Percentiles rank a stretch among this genome's conserved stretches.
Conservation (phyloP, 2,888 invertebrate genomes). For the Cyclophora albipunctata region DNA sequence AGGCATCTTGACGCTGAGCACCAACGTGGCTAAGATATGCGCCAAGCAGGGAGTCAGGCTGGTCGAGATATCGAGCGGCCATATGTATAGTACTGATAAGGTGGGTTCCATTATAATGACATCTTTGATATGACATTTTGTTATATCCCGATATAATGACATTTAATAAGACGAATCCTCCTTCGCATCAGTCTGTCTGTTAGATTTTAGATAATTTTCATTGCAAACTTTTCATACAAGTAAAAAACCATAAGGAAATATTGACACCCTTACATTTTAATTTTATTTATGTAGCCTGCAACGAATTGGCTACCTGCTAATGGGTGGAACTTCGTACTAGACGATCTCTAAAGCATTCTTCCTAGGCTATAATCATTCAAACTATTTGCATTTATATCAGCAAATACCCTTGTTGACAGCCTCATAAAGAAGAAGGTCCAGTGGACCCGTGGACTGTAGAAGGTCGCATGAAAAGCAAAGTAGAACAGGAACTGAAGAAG, state of each 20-base stretch:
- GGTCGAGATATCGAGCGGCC: conserved; percentile 90
- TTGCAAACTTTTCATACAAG: neutral
- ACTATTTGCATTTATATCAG: neutral
- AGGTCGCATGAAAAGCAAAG: conserved; percentile 87
- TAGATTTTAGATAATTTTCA: neutral
- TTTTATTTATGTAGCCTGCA: too few relatives aligned
- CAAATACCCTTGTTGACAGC: conserved; percentile 36
- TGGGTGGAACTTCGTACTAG: too few relatives aligned
- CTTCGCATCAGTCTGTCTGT: neutral
- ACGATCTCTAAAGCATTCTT: too few relatives aligned
- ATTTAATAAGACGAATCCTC: neutral
- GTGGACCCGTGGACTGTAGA: conserved; percentile 90
- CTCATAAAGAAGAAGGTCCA: conserved; percentile 84
- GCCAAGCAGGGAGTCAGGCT: conserved; percentile 81
- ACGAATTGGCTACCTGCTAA: too few relatives aligned
- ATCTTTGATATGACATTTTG: too few relatives aligned
- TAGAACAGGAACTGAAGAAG: conserved; percentile 83
- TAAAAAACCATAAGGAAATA: too few relatives aligned
- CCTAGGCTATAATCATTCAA: neutral
- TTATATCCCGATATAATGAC: too few relatives aligned
- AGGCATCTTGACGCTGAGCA: conserved; percentile 87
- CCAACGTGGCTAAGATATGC: conserved; percentile 88
- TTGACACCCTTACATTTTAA: too few relatives aligned
- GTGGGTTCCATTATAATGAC: conserved; percentile 39
- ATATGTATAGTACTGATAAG: conserved; percentile 87